Conservation (phyloP, 2,113 vertebrate species). For the Pleuronectes platessa region DNA sequence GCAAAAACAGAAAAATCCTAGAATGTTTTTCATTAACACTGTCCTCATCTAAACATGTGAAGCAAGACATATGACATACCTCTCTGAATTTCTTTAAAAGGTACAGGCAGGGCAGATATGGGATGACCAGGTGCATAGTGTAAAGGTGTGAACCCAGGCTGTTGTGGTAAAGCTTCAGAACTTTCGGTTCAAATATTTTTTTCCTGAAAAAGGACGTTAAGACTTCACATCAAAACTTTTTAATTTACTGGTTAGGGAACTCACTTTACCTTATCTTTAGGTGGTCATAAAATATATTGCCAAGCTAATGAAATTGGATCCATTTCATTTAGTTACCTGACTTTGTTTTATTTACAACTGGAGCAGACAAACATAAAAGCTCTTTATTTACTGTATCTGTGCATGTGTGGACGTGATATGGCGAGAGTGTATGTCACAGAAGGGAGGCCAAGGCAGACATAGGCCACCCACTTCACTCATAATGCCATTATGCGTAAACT, state of each 20-base stretch:
- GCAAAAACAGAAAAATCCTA: background rate
- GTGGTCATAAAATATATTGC: no score
- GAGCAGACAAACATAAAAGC: background rate
- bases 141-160: background rate
- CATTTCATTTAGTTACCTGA: no score
- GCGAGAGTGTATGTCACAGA: background rate
- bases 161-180: background rate
- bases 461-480: slow-evolving; percentile 59
- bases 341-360: no score
- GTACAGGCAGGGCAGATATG: no score
- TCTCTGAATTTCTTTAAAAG: no score
- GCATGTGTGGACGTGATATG: background rate
- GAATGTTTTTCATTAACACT: background rate
- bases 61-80: no score
- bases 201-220: no score
- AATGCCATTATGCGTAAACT: slow-evolving; percentile 68
- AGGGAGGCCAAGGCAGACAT: background rate
- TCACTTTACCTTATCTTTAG: background rate
- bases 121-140: no score
- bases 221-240: background rate
- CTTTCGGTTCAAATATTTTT: no score
- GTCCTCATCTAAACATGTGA: no score
- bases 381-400: background rate
- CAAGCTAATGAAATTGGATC: no score
- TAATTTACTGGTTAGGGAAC: background rate